Evolutionary conservation across 2,888 invertebrate species (phyloP).

Genomic region (Erebia epiphron): DNA sequence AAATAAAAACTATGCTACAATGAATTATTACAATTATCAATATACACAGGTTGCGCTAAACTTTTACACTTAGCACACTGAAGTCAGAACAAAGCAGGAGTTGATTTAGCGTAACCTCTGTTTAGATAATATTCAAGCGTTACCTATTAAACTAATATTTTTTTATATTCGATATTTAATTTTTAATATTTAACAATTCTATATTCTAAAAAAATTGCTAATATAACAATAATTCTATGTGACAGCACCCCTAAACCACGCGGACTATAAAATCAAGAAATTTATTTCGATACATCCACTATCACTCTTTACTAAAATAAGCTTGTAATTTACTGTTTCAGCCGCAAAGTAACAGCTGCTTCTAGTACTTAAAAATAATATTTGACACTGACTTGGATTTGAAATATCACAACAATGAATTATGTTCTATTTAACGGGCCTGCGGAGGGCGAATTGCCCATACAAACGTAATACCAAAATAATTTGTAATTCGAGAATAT

Average conservation of each 20-base stretch:
- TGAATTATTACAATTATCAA: conserved; percentile 10
- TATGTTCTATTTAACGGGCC: conserved; percentile 4
- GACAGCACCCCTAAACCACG: too few species aligned
- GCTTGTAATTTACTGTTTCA: background rate
- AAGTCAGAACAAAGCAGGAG: too few species aligned
- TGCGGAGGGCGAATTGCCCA: too few species aligned
- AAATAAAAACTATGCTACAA: conserved; percentile 6
- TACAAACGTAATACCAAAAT: too few species aligned
- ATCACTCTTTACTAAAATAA: too few species aligned
- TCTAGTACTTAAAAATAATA: background rate
- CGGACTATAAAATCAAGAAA: too few species aligned
- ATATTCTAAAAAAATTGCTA: background rate
- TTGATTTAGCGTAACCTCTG: background rate
- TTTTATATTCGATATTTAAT: background rate
- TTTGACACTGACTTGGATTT: background rate
- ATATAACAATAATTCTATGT: too few species aligned
- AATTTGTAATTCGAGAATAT: too few species aligned
- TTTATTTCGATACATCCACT: too few species aligned
- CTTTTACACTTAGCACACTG: background rate
- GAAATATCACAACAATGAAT: conserved; percentile 15
- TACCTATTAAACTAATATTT: background rate
- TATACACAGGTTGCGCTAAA: background rate
- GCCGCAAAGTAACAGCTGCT: background rate
- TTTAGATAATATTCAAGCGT: background rate
- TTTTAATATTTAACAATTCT: background rate